Evolutionary conservation across 2,113 vertebrate species (phyloP).

Genomic region (Microcebus ravelobensis): DNA sequence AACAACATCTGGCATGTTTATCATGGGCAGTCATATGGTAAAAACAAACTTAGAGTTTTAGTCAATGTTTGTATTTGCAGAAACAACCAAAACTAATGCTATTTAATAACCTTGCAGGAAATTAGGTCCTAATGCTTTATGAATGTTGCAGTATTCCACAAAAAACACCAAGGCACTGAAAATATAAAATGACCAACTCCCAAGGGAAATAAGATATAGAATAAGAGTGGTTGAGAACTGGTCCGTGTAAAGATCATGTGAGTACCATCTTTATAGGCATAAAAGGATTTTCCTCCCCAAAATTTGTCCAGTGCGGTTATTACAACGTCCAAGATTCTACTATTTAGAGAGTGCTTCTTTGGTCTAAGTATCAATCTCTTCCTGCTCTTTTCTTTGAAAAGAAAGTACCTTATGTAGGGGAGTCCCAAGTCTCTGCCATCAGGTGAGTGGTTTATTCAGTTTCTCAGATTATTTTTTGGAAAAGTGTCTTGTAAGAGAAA

Average conservation of each 20-base stretch:
- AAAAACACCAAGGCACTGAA: not conserved
- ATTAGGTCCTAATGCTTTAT: not conserved
- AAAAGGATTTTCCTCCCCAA: not conserved
- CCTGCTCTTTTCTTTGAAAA: not conserved
- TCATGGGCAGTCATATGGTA: not conserved
- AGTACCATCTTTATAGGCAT: not conserved
- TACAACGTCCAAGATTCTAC: not conserved
- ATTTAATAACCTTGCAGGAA: not conserved
- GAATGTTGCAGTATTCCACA: not conserved
- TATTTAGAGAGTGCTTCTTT: not conserved
- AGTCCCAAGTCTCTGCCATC: fast-evolving
- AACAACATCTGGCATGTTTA: not conserved
- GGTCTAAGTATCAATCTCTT: not conserved
- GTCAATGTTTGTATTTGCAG: not conserved
- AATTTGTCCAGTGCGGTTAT: not conserved
- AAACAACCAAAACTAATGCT: not conserved
- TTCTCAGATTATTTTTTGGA: not conserved
- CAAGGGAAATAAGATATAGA: not conserved
- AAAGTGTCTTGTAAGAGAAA: not conserved
- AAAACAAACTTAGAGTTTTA: not conserved
- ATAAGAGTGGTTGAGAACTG: not conserved
- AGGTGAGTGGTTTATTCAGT: not conserved
- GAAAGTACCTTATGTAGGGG: not conserved
- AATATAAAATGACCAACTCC: not conserved
- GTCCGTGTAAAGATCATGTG: not conserved